phyloP scores from a whole-genome alignment of 2,888 invertebrate genomes.

The Balanococcus diminutus region DNA sequence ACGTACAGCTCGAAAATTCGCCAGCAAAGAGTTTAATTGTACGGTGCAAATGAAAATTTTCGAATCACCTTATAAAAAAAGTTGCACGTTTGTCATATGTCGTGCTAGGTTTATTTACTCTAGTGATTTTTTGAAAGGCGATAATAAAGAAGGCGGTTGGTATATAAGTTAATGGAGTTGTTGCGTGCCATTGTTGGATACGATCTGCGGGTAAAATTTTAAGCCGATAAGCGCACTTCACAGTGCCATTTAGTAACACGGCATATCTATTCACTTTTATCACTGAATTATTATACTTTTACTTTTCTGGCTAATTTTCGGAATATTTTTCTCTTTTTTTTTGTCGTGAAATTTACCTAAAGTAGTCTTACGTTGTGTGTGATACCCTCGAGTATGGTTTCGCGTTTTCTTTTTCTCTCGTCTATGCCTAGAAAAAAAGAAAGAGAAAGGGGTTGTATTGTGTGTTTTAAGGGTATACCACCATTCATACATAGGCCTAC shows the following conservation, averaged over 20 bases:
- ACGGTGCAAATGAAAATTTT: conserved; percentile 36
- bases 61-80: conserved; percentile 35
- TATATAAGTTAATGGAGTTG: conserved; percentile 49
- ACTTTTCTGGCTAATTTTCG: conserved; percentile 20
- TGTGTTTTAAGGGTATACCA: no score
- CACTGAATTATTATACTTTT: conserved; percentile 41
- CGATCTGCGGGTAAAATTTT: conserved; percentile 47
- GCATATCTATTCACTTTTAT: conserved; percentile 48
- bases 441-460: no score
- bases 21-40: conserved; percentile 35
- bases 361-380: neutral
- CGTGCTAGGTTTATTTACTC: conserved; percentile 37
- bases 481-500: no score
- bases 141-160: conserved; percentile 48
- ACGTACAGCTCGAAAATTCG: neutral
- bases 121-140: conserved; percentile 46
- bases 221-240: conserved; percentile 43
- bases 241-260: conserved; percentile 49
- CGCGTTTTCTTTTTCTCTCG: no score
- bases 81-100: conserved; percentile 41
- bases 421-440: no score
- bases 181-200: conserved; percentile 44
- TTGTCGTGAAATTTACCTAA: neutral
- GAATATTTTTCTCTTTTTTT: neutral
- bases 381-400: no score